Evolutionary conservation across 2,797 vertebrate genomes (phyloP), one percentile per base, ranked within the genome.

Genomic region (Clarias laeviceps): DNA sequence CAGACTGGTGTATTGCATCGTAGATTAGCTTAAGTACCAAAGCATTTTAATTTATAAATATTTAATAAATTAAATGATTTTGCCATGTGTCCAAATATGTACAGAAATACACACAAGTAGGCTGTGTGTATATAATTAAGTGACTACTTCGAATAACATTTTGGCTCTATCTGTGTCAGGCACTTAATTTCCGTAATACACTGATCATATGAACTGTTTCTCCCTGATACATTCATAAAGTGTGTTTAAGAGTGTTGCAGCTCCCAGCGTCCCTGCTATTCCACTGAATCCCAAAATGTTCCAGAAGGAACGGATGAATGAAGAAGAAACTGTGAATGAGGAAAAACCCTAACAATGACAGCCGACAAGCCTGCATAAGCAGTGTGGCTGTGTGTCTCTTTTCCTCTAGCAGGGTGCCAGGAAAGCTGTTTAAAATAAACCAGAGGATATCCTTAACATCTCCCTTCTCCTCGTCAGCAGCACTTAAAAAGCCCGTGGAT

Each of bases 371-470:
- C 66, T 82, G 82, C 68, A 86, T 83, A 29, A 66, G 18, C 80
- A 78, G 54, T 61, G 57, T 54, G 56, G 27, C 81, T 87, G 83
- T 56, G 15, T 87, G 76, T 84, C 83, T 82, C 76, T 76, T 89
- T 89, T 83, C 40, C 57, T 66, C 81, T 62, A 82, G 62, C 56
- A 27, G 24, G 69, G 73, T 87, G 77, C 85, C 81, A 89, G 85
- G 86, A 87, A 87, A 83, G 40, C 77, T 85, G 68, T 83, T 86
- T 76, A 87, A 85, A 88, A 84, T 85, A 83, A 87, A 37, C 64
- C 80, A 82, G 77, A 85, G 85, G 85, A 88, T 88, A 87, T 85
- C 86, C 86, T 89, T 68, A 83, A 85, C 65, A 5, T 50, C 69
- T 80, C 80, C 64, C 82, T n/a, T 76, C 24, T 82, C 32, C 57